phyloP scores from a whole-genome alignment of 2,888 invertebrate species.

The Polymixis flavicincta region DNA sequence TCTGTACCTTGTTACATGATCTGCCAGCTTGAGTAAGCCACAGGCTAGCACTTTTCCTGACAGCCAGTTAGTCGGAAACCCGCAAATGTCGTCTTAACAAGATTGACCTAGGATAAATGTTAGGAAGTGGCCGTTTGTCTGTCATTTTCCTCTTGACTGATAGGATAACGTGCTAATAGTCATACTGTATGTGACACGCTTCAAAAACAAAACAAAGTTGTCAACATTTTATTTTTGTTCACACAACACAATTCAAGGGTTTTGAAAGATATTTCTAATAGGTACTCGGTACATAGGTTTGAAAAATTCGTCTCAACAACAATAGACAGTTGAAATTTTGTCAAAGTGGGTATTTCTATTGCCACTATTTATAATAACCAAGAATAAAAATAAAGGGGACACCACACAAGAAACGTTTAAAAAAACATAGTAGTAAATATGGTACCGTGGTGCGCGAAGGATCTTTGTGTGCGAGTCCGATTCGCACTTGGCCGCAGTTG shows the following conservation, averaged over 20 bases:
- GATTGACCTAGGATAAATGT: constrained; percentile 86
- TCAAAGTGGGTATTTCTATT: too few species aligned
- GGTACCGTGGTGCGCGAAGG: too few species aligned
- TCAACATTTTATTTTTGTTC: too few species aligned
- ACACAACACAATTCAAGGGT: too few species aligned
- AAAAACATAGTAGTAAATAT: too few species aligned
- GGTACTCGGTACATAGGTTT: neutral
- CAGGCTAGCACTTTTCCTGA: constrained; percentile 22
- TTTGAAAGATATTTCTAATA: neutral
- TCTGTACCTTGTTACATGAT: too few species aligned
- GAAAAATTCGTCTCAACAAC: neutral
- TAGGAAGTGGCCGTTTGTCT: constrained; percentile 86
- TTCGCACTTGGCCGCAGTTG: too few species aligned
- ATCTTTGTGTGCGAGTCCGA: too few species aligned
- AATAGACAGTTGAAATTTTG: too few species aligned
- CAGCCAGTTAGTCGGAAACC: constrained; percentile 38
- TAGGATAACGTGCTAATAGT: constrained; percentile 63
- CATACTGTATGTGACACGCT: constrained; percentile 61
- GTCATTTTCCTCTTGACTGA: constrained; percentile 85
- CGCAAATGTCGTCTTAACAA: constrained; percentile 73
- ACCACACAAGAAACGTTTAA: too few species aligned
- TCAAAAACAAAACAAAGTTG: constrained; percentile 17
- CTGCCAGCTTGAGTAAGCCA: neutral
- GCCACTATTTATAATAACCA: too few species aligned
- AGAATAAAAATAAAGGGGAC: too few species aligned